Percentiles rank a stretch among this genome's conserved stretches.
Conservation (phyloP, 2,888 invertebrate species). For the Nemapogon koenigi region DNA sequence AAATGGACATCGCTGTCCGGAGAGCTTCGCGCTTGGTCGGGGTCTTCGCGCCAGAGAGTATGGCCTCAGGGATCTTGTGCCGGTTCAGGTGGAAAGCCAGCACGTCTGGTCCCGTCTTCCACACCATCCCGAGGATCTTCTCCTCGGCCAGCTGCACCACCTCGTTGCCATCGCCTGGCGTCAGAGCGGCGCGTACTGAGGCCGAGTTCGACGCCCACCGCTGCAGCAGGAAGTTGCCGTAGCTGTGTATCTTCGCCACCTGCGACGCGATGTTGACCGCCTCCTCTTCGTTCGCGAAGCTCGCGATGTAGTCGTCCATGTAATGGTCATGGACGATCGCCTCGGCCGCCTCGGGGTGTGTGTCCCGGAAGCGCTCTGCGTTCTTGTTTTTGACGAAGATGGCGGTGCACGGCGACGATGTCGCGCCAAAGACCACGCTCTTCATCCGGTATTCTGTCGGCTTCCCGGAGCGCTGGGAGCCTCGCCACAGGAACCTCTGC, state of each 20-base stretch:
- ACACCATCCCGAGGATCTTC: constrained; percentile 16
- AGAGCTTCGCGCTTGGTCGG: constrained; percentile 17
- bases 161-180: no score
- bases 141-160: constrained; percentile 11
- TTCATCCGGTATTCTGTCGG: constrained; percentile 15
- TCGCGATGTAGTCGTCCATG: constrained; percentile 18
- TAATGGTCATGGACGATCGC: constrained; percentile 17
- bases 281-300: constrained; percentile 14
- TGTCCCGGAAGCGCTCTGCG: not conserved
- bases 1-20: constrained; percentile 18
- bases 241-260: constrained; percentile 2
- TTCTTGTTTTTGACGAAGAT: not conserved
- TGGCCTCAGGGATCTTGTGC: not conserved
- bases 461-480: not conserved
- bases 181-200: no score
- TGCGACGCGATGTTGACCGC: constrained; percentile 11
- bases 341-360: constrained; percentile 13
- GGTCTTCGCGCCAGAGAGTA: no score
- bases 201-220: constrained; percentile 11
- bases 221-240: constrained; percentile 6
- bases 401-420: constrained; percentile 19
- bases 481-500: constrained; percentile 8
- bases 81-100: not conserved
- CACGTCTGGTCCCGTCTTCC: constrained; percentile 4
- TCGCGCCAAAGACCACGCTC: constrained; percentile 19